phyloP scores from a whole-genome alignment of 2,888 invertebrate species.

The Colostygia pectinataria region DNA sequence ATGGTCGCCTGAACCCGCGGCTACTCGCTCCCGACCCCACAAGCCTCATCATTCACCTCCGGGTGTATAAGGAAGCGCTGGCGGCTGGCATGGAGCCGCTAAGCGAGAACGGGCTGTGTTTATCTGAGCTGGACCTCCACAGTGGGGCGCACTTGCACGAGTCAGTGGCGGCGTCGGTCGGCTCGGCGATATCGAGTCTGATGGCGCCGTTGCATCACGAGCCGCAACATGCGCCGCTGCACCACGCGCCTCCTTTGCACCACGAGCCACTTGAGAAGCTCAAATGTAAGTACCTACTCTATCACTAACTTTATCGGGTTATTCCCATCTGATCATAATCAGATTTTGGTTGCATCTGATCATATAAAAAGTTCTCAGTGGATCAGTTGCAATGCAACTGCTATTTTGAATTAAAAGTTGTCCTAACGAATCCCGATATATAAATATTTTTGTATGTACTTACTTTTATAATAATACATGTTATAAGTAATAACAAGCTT shows the following conservation, averaged over 20 bases:
- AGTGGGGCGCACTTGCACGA: conserved; percentile 77
- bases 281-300: conserved; percentile 85
- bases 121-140: conserved; percentile 86
- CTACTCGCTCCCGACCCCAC: conserved; percentile 37
- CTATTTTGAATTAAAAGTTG: too few relatives aligned
- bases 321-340: too few relatives aligned
- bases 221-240: conserved; percentile 82
- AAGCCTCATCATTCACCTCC: conserved; percentile 80
- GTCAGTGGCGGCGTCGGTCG: conserved; percentile 79
- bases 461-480: neutral
- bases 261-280: conserved; percentile 90
- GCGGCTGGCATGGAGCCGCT: conserved; percentile 88
- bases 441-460: neutral
- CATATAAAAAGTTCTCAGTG: too few relatives aligned
- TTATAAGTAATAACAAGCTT: too few relatives aligned
- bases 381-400: too few relatives aligned
- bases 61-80: conserved; percentile 83
- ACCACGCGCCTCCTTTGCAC: conserved; percentile 83
- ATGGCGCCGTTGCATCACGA: conserved; percentile 82
- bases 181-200: conserved; percentile 80
- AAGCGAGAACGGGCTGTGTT: conserved; percentile 87
- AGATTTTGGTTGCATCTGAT: too few relatives aligned
- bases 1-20: conserved; percentile 40
- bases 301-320: neutral
- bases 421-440: too few relatives aligned